Evolutionary conservation across 1,140 invertebrate species (phyloP).

Genomic region (Ectropis grisescens): DNA sequence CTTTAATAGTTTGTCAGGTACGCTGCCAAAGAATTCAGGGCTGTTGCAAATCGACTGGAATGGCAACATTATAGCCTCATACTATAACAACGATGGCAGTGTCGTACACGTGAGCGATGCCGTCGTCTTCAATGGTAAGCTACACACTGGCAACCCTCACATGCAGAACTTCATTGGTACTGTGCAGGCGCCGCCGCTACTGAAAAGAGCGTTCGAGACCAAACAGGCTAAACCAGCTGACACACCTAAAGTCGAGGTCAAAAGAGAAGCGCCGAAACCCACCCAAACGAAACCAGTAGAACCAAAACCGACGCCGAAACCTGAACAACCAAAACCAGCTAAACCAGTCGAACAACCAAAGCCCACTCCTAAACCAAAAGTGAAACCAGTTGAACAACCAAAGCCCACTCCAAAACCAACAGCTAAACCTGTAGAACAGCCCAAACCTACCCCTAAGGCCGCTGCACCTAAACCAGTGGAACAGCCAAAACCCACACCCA

Average conservation of each 20-base stretch:
- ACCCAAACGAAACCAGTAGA: constrained; percentile 10
- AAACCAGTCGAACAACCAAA: constrained; percentile 6
- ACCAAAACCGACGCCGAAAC: constrained; percentile 12
- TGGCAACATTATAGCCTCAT: constrained; percentile 76
- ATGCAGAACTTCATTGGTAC: constrained; percentile 74
- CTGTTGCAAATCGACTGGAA: constrained; percentile 75
- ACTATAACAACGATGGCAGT: constrained; percentile 69
- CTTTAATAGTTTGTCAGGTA: constrained; percentile 33
- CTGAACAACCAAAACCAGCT: constrained; percentile 9
- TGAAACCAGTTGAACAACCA: constrained; percentile 6
- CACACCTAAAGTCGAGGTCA: constrained; percentile 12
- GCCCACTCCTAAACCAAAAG: constrained; percentile 6
- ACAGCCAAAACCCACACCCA: constrained; percentile 2
- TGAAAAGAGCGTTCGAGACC: constrained; percentile 65
- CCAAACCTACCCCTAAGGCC: constrained; percentile 11
- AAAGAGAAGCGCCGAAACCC: constrained; percentile 14
- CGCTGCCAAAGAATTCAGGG: constrained; percentile 46
- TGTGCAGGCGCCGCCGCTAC: constrained; percentile 64
- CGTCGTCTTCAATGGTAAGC: constrained; percentile 69
- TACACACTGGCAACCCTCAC: constrained; percentile 76
- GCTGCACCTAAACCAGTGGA: no score
- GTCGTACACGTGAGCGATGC: constrained; percentile 72
- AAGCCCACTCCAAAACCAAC: constrained; percentile 5
- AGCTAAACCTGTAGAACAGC: constrained; percentile 5
- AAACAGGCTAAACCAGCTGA: constrained; percentile 5